Evolutionary conservation across 1,140 invertebrate species (phyloP).

Genomic region (Heterodera carotae): DNA sequence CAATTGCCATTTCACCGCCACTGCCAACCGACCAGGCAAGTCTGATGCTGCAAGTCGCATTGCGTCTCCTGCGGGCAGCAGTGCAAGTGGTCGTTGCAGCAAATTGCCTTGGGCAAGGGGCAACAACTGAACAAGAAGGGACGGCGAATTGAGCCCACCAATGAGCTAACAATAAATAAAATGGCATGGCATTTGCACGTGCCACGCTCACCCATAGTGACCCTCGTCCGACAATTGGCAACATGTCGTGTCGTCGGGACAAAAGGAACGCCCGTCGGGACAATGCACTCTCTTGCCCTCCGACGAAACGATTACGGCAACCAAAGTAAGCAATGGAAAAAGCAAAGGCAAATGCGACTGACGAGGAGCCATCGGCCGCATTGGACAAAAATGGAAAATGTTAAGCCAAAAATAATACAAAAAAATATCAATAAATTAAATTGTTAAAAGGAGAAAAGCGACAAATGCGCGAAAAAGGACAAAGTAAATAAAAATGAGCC

Average conservation of each 20-base stretch:
- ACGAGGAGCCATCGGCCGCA: background rate
- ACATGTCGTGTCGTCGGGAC: slow-evolving; percentile 38
- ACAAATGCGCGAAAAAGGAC: no score
- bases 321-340: background rate
- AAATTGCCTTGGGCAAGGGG: slow-evolving; percentile 65
- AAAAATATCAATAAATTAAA: slow-evolving; percentile 13
- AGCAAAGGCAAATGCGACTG: background rate
- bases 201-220: slow-evolving; percentile 16
- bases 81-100: slow-evolving; percentile 63
- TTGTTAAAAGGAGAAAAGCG: background rate
- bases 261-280: slow-evolving; percentile 32
- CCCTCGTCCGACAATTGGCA: slow-evolving; percentile 21
- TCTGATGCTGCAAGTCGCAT: slow-evolving; percentile 50
- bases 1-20: no score
- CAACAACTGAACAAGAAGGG: slow-evolving; percentile 66
- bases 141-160: background rate
- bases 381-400: background rate
- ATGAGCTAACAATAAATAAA: no score
- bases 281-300: slow-evolving; percentile 24
- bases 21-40: slow-evolving; percentile 10
- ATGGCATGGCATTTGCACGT: background rate
- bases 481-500: no score
- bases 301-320: background rate
- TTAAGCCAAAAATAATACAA: background rate
- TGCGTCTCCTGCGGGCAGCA: slow-evolving; percentile 62